phyloP scores from a whole-genome alignment of 1,140 invertebrate species.

The Reticulitermes speratus region DNA sequence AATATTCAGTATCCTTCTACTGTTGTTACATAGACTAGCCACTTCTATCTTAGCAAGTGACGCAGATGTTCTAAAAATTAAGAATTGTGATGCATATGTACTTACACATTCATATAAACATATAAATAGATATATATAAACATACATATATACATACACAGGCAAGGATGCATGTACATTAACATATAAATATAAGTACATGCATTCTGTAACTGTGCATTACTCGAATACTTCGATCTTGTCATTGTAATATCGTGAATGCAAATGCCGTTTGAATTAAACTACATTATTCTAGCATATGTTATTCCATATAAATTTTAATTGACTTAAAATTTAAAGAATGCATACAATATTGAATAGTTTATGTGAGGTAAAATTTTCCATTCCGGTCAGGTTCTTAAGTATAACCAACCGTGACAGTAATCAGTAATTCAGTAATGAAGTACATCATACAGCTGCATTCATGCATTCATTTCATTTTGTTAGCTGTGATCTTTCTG shows the following conservation, averaged over 20 bases:
- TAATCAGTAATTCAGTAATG: not conserved
- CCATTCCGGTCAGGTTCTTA: not conserved
- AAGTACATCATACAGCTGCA: not conserved
- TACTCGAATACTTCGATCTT: not conserved
- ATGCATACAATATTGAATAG: conserved; percentile 9
- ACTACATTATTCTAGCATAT: conserved; percentile 2
- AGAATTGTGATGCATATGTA: not conserved
- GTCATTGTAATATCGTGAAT: not conserved
- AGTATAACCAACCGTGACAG: not conserved
- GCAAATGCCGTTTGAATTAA: not conserved
- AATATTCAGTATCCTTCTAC: not conserved
- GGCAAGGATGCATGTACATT: not conserved
- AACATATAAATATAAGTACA: not conserved
- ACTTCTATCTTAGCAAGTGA: conserved; percentile 2
- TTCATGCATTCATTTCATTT: not conserved
- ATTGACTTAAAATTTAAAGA: not conserved
- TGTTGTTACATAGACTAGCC: not conserved
- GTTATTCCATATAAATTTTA: not conserved
- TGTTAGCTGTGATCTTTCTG: not conserved
- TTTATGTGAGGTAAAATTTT: conserved; percentile 1
- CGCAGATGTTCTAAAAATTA: not conserved
- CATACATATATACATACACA: not conserved
- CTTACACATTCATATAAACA: not conserved
- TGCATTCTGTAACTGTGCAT: not conserved
- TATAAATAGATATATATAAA: not conserved